Conservation (phyloP, 2,888 invertebrate species). For the Linnaemya vulpina region DNA sequence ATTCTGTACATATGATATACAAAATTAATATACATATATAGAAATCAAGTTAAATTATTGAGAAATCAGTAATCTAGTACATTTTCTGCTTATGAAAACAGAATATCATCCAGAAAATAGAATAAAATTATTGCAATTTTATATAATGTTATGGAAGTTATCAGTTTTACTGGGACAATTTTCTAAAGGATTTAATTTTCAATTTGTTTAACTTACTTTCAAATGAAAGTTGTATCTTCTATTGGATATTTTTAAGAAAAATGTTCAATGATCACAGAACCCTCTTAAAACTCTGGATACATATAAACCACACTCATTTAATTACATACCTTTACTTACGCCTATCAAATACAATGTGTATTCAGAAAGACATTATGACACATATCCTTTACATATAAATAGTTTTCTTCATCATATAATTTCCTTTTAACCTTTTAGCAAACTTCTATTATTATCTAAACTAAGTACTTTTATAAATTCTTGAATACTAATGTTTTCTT, state of each 20-base stretch:
- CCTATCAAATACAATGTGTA: conserved; percentile 18
- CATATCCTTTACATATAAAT: conserved; percentile 38
- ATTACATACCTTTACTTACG: conserved; percentile 18
- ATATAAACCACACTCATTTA: conserved; percentile 7
- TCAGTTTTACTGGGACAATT: too few species aligned
- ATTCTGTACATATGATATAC: background rate
- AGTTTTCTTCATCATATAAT: conserved; percentile 38
- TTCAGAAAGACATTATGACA: conserved; percentile 56
- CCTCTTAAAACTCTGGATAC: conserved; percentile 35
- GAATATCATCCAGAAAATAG: too few species aligned
- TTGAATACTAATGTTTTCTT: conserved; percentile 7
- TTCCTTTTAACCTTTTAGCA: conserved; percentile 64
- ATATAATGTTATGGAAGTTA: too few species aligned
- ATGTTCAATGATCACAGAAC: background rate
- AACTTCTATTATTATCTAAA: conserved; percentile 60
- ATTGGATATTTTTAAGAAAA: background rate
- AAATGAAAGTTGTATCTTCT: background rate
- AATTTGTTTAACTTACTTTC: too few species aligned
- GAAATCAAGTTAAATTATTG: too few species aligned
- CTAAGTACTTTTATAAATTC: conserved; percentile 58
- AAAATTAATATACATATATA: too few species aligned
- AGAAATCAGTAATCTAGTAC: too few species aligned
- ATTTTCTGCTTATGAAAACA: too few species aligned
- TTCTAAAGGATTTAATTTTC: too few species aligned
- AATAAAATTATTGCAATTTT: too few species aligned